Evolutionary conservation across 2,113 vertebrate species (phyloP), one percentile per base, ranked within the genome.

Genomic region (Pterocles burchelli): DNA sequence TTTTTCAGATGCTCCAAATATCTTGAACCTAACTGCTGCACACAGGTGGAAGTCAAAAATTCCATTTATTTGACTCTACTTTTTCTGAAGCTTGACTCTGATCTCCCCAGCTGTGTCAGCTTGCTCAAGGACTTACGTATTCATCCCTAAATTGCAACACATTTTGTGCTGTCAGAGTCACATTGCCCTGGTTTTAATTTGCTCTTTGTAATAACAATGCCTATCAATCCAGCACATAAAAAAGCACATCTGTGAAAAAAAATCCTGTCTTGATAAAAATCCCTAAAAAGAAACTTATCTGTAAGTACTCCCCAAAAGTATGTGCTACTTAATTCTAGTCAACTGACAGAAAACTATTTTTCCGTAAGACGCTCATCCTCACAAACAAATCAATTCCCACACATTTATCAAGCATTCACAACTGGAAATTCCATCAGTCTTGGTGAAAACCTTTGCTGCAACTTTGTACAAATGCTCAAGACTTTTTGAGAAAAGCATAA

Each of bases 121-220:
- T 78, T 84, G 55, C 52, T 78, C 22, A 68, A 82, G 66, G 52
- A 45, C n/a, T n/a, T 29, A 26, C 0, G 1, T 38, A 48, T 31
- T 86, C 41, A 74, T n/a, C 36, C 25, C 11, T 18, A 76, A 3
- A 2, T 2, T 77, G 58, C 71, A 84, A 72, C 24, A 58, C 4
- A 0, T 63, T 70, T 86, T 62, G 41, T 34, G 48, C 86, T 82
- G 24, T 73, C 67, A 75, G 74, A 95, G 62, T 94, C 61, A 43
- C 66, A 71, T 12, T 96, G 84, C 63, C 36, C 49, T 95, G 65
- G 63, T 97, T 97, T 97, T 91, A 91, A 95, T 97, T 97, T 90
- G 79, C 57, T 75, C 90, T 95, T 96, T 93, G 78, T 86, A 96
- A 78, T 51, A 95, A 95, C 49, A 97, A 59, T 43, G 57, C 43